A percentile compares a stretch with the other conserved stretches of the same genome.
Evolutionary conservation across 2,113 vertebrate species (phyloP).

Genomic region (Pelecanus crispus): DNA sequence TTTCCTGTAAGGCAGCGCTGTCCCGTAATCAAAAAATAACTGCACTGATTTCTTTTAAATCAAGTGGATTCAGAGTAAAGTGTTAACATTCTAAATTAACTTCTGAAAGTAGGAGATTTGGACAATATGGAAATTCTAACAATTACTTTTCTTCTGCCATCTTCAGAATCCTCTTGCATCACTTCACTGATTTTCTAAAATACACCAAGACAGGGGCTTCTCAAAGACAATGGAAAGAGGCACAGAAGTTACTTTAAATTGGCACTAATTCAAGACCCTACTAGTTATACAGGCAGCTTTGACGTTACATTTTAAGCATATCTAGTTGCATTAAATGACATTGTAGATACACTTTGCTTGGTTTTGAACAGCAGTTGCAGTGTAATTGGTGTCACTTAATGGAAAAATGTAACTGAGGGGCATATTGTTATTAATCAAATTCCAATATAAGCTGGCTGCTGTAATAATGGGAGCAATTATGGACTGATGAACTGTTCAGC

Average conservation of each 20-base stretch:
- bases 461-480: constrained; percentile 54
- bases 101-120: neutral
- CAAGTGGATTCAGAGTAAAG: neutral
- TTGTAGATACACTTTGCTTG: constrained; percentile 42
- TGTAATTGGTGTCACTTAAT: constrained; percentile 63
- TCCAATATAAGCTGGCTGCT: constrained; percentile 33
- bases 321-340: constrained; percentile 37
- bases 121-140: neutral
- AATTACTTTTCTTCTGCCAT: neutral
- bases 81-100: neutral
- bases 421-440: constrained; percentile 63
- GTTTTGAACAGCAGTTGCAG: constrained; percentile 58
- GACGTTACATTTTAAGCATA: constrained; percentile 35
- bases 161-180: neutral
- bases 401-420: constrained; percentile 36
- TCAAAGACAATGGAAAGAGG: neutral
- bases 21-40: neutral
- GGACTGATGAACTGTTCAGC: constrained; percentile 45
- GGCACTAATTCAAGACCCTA: neutral
- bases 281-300: neutral
- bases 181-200: neutral
- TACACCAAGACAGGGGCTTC: neutral
- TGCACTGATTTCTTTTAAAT: neutral
- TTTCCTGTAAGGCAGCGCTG: neutral
- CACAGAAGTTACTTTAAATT: neutral